These are phyloP conservation scores for Oppia nitens DNA, from an alignment of 1,140 invertebrate genomes.

Conservation along the genomic window DNA sequence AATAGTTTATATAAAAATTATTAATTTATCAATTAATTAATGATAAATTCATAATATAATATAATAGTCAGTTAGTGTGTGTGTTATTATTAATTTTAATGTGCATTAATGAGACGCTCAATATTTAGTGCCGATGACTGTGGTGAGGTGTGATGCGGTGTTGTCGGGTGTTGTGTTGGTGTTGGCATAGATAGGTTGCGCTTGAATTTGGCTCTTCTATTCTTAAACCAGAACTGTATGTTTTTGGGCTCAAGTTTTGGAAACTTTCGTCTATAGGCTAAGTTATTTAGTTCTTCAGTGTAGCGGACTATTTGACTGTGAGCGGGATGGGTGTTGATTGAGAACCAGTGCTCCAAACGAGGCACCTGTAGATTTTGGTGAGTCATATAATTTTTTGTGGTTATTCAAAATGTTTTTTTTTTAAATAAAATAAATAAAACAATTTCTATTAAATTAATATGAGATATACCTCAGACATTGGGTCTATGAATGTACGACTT, in stretches of 20 bases:
- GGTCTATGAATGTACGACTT: constrained; percentile 96
- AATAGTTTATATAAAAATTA: too few relatives aligned
- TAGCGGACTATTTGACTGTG: constrained; percentile 92
- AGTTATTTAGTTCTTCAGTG: constrained; percentile 79
- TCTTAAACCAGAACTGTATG: constrained; percentile 83
- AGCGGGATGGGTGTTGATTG: constrained; percentile 90
- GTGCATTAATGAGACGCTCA: constrained; percentile 10
- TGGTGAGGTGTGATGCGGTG: background rate
- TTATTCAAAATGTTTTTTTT: background rate
- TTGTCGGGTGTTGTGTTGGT: background rate
- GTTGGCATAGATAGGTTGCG: constrained; percentile 52
- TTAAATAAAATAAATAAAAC: background rate
- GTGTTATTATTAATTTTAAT: background rate
- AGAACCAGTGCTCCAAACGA: constrained; percentile 87
- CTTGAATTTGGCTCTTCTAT: constrained; percentile 83
- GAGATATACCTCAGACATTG: constrained; percentile 61
- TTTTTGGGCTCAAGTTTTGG: constrained; percentile 91
- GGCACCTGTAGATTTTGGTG: constrained; percentile 42
- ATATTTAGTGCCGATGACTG: constrained; percentile 12
- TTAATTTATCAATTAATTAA: too few relatives aligned
- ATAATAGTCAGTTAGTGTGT: background rate
- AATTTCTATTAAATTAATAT: background rate
- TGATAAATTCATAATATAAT: too few relatives aligned
- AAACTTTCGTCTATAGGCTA: constrained; percentile 84
- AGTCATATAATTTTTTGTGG: too few relatives aligned